phyloP scores from a whole-genome alignment of 2,113 vertebrate genomes.

The Paralichthys olivaceus region DNA sequence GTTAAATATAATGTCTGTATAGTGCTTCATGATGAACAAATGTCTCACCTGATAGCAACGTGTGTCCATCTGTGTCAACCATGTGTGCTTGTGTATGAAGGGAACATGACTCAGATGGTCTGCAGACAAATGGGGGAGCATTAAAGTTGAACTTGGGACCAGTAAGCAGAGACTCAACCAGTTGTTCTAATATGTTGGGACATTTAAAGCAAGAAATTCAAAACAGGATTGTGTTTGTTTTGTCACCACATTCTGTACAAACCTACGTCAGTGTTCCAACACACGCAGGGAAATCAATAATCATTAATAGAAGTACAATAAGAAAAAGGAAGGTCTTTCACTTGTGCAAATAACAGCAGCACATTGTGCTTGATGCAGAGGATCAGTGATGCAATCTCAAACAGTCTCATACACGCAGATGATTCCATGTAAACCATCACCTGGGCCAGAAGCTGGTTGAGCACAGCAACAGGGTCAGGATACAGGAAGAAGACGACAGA shows the following conservation, averaged over 20 bases:
- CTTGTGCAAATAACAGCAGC: conserved; percentile 37
- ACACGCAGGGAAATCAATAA: too few relatives aligned
- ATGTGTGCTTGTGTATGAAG: conserved; percentile 17
- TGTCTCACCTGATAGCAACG: conserved; percentile 34
- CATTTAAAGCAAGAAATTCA: conserved; percentile 8
- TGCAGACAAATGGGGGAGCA: conserved; percentile 7
- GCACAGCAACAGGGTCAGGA: too few relatives aligned
- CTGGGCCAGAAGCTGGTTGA: too few relatives aligned
- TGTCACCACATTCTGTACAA: conserved; percentile 1
- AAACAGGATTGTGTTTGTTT: neutral
- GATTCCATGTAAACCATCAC: neutral
- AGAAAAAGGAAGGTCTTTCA: neutral
- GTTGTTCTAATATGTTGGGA: neutral
- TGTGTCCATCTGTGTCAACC: conserved; percentile 21
- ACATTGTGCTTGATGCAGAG: conserved; percentile 13
- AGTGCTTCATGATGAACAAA: conserved; percentile 2
- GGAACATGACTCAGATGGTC: conserved; percentile 17
- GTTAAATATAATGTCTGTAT: neutral
- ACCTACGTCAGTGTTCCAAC: neutral
- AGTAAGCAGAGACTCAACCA: neutral
- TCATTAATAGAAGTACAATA: too few relatives aligned
- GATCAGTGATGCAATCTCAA: conserved; percentile 11
- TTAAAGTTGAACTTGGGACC: neutral
- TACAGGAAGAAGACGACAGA: too few relatives aligned
- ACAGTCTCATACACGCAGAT: too few relatives aligned